A percentile compares a stretch with the other conserved stretches of the same genome.
Conservation (phyloP, 30 jellyfish, hydroid and myxozoan species). For the Sanderia malayensis region DNA sequence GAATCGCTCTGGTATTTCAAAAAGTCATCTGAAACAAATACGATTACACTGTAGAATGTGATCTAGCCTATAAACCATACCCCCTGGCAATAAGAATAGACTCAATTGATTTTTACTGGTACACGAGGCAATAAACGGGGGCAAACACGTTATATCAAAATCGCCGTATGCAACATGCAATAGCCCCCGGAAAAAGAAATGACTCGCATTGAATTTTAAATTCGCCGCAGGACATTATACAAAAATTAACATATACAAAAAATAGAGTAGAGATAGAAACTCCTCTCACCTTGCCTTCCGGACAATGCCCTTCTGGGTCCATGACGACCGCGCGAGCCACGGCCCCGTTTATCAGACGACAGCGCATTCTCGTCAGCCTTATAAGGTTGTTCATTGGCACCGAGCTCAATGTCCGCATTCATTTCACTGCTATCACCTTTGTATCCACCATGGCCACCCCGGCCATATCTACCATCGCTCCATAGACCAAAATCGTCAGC, state of each 20-base stretch:
- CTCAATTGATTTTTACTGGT: no score
- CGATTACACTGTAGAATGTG: no score
- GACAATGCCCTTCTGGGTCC: slow-evolving; percentile 8
- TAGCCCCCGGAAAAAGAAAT: no score
- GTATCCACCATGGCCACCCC: not conserved
- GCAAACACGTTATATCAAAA: no score
- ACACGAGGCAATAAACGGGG: no score
- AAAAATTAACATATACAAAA: not conserved
- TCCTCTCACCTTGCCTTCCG: not conserved
- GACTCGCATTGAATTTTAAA: no score
- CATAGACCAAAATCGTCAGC: not conserved
- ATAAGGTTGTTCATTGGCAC: not conserved
- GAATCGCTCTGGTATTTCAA: not conserved
- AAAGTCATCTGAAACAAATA: not conserved
- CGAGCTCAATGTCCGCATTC: not conserved
- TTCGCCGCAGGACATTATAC: no score
- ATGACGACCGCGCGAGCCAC: not conserved
- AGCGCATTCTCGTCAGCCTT: not conserved
- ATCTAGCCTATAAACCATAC: no score
- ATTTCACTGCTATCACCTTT: not conserved
- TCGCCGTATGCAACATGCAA: no score
- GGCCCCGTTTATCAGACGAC: not conserved
- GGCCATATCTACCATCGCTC: slow-evolving; percentile 5
- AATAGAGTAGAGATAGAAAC: no score
- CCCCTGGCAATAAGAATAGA: no score